Conservation (phyloP, 1,140 invertebrate genomes). For the Proctacanthus coquilletti region DNA sequence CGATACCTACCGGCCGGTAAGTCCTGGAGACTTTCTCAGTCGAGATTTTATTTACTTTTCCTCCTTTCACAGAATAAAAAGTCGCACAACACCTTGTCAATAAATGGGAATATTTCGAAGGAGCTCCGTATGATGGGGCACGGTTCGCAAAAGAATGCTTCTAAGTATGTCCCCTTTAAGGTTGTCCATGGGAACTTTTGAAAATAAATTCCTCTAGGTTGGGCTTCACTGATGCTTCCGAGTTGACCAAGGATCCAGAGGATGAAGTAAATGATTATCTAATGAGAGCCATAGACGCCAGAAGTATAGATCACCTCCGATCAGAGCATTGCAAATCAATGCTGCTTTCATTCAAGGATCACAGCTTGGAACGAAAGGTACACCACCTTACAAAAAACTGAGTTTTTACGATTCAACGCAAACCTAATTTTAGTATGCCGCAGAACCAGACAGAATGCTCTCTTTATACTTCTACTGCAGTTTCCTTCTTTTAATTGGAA, state of each 20-base stretch:
- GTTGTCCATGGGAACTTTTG: not conserved
- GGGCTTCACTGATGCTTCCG: slow-evolving; percentile 42
- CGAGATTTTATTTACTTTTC: slow-evolving; percentile 4
- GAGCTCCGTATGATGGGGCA: slow-evolving; percentile 79
- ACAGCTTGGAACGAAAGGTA: slow-evolving; percentile 66
- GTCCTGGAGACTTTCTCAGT: slow-evolving; percentile 11
- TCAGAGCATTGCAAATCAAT: slow-evolving; percentile 70
- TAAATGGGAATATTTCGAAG: slow-evolving; percentile 69
- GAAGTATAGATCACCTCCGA: slow-evolving; percentile 77
- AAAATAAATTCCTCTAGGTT: slow-evolving; percentile 33
- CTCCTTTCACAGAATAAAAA: slow-evolving; percentile 31
- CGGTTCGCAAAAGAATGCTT: slow-evolving; percentile 48
- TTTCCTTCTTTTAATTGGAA: slow-evolving; percentile 49
- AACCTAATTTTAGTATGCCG: not conserved
- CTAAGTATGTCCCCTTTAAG: slow-evolving; percentile 41
- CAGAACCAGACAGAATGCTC: slow-evolving; percentile 66
- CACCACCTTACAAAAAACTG: no score
- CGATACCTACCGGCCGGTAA: slow-evolving; percentile 50
- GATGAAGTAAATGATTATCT: slow-evolving; percentile 92
- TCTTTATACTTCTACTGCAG: slow-evolving; percentile 70
- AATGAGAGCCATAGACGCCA: slow-evolving; percentile 81
- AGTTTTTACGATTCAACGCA: no score
- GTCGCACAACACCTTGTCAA: slow-evolving; percentile 39
- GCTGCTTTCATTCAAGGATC: slow-evolving; percentile 65
- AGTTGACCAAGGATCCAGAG: slow-evolving; percentile 57